Conservation (phyloP, 2,113 vertebrate species). For the Stegostoma tigrinum region DNA sequence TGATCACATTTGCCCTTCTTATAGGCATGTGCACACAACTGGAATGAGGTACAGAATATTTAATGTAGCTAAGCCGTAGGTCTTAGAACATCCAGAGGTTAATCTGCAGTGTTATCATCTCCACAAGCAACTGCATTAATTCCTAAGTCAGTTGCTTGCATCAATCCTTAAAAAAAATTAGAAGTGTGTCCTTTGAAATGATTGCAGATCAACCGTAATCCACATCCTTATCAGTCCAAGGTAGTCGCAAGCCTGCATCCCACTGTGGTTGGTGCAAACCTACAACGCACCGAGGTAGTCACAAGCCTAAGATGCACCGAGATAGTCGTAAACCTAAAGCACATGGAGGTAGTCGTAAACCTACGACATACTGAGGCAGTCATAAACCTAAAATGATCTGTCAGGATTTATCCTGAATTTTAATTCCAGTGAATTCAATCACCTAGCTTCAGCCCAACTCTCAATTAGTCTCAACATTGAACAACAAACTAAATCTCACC, state of each 20-base stretch:
- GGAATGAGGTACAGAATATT: not conserved
- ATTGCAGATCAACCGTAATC: not conserved
- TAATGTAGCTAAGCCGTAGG: not conserved
- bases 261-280: no score
- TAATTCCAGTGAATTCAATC: not conserved
- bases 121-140: conserved; percentile 52
- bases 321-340: not conserved
- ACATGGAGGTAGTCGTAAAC: no score
- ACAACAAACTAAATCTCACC: conserved; percentile 57
- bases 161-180: conserved; percentile 48
- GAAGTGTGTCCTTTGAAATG: not conserved
- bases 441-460: not conserved
- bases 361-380: no score
- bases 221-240: not conserved
- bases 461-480: no score
- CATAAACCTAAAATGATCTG: not conserved
- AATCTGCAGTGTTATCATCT: conserved; percentile 54
- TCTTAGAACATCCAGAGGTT: conserved; percentile 42
- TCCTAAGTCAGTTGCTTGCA: conserved; percentile 43
- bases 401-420: not conserved
- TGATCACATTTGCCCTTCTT: not conserved
- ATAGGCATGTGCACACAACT: not conserved
- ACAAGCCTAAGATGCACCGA: no score
- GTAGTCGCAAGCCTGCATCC: not conserved
- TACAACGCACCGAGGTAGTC: no score